Base-by-base conservation (phyloP, 2,888 invertebrate species). In the Nebria salina region DNA sequence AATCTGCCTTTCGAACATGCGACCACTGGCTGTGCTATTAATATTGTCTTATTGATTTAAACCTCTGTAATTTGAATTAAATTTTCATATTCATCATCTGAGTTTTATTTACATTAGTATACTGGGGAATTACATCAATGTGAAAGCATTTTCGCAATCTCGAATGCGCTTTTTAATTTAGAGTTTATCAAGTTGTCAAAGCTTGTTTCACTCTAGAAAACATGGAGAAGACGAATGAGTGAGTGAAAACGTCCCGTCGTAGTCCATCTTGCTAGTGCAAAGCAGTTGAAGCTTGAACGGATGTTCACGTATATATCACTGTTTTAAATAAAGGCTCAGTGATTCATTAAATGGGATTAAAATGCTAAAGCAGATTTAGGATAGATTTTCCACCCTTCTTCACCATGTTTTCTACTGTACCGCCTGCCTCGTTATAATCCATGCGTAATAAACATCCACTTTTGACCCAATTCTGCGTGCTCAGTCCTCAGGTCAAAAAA, bases 271-370 rank as follows among this genome's bases (percentile, higher is more conserved):
- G 76, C 70, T 75, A 80, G 75, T 68, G 75, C 64, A 68, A n/a
- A 70, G 75, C 75, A 75, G 68, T 68, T 75, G 66, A 75, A 72
- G 65, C 65, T 13, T 34, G 25, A 68, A 65, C 34, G 70, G 70
- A 70, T 78, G 78, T 78, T 78, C 65, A 7, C 70, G 65, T 72
- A 81, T 81, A 81, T 76, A 81, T 81, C 81, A 81, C 75, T 72
- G 81, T 81, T 81, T 81, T 81, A 81, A 81, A 81, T 81, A 81
- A 81, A 72, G 75, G 81, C 66, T 73, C 81, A 81, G 81, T 81
- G 81, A 81, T 81, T 81, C 81, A 81, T 81, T 81, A 76, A 72
- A 76, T n/a, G 72, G 81, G 64, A 76, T 81, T 76, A 81, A 65
- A 64, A 76, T 76, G 81, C 72, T 81, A 72, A 81, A 77, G 66